Percentiles rank a stretch among this genome's conserved stretches.
Evolutionary conservation across 2,797 vertebrate species (phyloP).

Genomic region (Sarcoramphus papa): DNA sequence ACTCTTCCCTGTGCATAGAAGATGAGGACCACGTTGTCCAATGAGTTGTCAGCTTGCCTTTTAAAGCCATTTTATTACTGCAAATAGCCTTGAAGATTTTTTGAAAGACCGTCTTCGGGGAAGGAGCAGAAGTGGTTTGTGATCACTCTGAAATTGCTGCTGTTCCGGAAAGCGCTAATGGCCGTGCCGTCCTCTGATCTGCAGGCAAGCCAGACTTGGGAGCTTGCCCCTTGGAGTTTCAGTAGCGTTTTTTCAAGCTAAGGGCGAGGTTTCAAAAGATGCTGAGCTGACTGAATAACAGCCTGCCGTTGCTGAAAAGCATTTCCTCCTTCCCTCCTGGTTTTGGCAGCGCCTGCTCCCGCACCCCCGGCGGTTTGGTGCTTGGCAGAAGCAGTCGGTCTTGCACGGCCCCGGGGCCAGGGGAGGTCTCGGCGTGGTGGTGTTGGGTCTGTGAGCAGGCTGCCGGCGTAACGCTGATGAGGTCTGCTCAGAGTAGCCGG

Average conservation of each 20-base stretch:
- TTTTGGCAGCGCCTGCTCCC: neutral
- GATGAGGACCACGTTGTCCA: neutral
- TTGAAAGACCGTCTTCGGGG: accelerated
- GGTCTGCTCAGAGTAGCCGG: too few species aligned
- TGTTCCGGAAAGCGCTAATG: neutral
- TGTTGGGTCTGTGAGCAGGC: neutral
- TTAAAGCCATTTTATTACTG: neutral
- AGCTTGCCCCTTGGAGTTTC: neutral
- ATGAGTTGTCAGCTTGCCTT: neutral
- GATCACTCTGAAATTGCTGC: neutral
- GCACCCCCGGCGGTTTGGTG: neutral
- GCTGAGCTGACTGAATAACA: neutral
- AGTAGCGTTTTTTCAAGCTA: neutral
- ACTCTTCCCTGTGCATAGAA: too few species aligned
- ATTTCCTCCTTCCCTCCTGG: neutral
- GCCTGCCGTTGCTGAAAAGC: accelerated
- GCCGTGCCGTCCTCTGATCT: accelerated
- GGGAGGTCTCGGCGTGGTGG: neutral
- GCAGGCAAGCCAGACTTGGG: neutral
- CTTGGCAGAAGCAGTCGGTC: neutral
- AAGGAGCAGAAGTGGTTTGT: neutral
- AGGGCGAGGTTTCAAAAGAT: neutral
- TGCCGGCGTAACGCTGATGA: neutral
- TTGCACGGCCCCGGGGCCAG: neutral
- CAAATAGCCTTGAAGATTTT: neutral